Evolutionary conservation across 1,140 invertebrate species (phyloP).

Genomic region (Drosophila trapezifrons): DNA sequence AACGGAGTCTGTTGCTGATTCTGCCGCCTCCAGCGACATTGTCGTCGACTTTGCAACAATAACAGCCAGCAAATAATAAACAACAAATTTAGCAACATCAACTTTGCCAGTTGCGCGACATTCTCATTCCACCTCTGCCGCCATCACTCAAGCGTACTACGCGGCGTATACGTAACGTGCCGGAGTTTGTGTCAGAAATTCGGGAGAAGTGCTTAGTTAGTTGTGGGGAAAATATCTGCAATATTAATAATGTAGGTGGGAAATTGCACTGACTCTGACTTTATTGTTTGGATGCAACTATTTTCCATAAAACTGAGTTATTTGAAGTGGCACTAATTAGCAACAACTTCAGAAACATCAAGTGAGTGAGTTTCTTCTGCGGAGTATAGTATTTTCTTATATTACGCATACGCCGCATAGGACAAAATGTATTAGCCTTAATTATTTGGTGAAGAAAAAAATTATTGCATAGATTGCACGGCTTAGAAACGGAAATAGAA

Average conservation of each 20-base stretch:
- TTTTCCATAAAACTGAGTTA: background rate
- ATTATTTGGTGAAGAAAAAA: background rate
- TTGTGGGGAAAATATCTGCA: background rate
- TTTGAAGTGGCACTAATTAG: background rate
- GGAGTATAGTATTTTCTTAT: background rate
- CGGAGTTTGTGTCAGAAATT: slow-evolving; percentile 8
- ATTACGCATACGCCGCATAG: background rate
- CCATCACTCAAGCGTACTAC: slow-evolving; percentile 28
- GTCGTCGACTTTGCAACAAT: slow-evolving; percentile 49
- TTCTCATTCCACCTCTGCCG: slow-evolving; percentile 1
- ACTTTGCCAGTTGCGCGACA: slow-evolving; percentile 30
- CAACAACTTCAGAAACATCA: background rate
- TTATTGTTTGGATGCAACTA: background rate
- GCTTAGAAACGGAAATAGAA: background rate
- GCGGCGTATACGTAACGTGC: slow-evolving; percentile 58
- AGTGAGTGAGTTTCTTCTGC: too few relatives aligned
- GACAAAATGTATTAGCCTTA: too few relatives aligned
- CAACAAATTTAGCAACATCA: slow-evolving; percentile 61
- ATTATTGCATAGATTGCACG: too few relatives aligned
- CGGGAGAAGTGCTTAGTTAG: background rate
- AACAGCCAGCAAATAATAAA: slow-evolving; percentile 63
- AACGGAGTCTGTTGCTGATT: slow-evolving; percentile 37
- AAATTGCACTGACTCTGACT: background rate
- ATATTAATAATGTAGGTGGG: background rate
- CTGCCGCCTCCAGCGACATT: slow-evolving; percentile 39